A percentile compares a stretch with the other conserved stretches of the same genome.
Conservation (phyloP, 2,797 vertebrate species). For the Chelon labrosus region DNA sequence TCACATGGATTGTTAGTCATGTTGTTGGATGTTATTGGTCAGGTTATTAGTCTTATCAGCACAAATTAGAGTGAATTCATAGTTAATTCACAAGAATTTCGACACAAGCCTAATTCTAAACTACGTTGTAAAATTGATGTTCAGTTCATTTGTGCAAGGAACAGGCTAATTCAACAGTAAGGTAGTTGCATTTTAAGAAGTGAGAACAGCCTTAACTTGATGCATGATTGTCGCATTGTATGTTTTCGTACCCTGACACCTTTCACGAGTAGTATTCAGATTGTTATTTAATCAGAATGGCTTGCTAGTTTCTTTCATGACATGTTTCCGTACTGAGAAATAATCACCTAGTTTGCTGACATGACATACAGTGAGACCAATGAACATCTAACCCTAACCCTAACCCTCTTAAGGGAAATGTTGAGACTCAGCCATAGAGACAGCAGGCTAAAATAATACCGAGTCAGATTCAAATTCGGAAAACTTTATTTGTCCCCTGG, state of each 20-base stretch:
- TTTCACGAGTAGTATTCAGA: background rate
- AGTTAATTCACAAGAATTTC: background rate
- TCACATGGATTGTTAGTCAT: background rate
- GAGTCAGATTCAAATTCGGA: no score
- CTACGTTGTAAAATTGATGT: background rate
- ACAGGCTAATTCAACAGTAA: background rate
- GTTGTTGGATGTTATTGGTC: conserved; percentile 4
- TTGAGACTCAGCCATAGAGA: no score
- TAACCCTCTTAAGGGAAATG: no score
- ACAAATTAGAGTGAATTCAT: no score
- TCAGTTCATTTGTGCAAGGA: background rate
- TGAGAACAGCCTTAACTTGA: background rate
- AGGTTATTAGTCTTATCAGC: background rate
- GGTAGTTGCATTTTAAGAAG: no score
- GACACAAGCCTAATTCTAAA: background rate
- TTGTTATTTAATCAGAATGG: background rate
- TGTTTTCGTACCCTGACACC: background rate
- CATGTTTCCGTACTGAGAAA: background rate
- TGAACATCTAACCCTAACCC: no score
- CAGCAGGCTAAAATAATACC: no score
- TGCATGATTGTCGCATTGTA: background rate
- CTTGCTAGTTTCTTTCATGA: no score
- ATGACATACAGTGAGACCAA: no score
- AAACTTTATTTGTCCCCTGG: no score
- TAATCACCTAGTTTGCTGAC: no score